Evolutionary conservation across 2,797 vertebrate genomes (phyloP), one percentile per base, ranked within the genome.

Genomic region (Acrossocheilus fasciatus): DNA sequence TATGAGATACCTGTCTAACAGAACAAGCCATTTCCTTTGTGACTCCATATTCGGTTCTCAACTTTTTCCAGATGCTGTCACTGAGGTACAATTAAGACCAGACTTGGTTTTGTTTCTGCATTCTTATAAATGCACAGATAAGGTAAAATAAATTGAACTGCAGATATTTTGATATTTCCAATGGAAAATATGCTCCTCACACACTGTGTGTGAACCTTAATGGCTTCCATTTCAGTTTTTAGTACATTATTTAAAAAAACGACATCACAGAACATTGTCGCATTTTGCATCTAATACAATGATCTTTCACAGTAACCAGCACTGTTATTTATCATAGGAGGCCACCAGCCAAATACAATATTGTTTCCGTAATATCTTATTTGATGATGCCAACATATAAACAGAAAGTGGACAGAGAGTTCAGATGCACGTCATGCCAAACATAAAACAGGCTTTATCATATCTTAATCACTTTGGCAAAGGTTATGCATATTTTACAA

Each of bases 31-130:
- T 50, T 78, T 15, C 26, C 26, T 30, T 70, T 30, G 66, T 70
- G 83, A 85, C 83, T 23, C 9, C 4, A 64, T 11, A 81, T 70
- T 81, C 54, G 73, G 20, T 15, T 72, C 41, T 73, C 41, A 73
- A 73, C 5, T 4, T 15, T 72, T 39, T 50, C 6, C 41, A 45
- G 47, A 72, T 20, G 14, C 54, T 86, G 69, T 36, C 14, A 6
- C 34, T 69, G 4, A 57, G 39, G 36, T 45, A 52, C 54, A 66
- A 81, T 73, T 62, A 78, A 70, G 23, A 7, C 59, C 17, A 45
- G 36, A n/a, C 45, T 26, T 52, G 64, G 30, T 4, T 68, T 69
- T 45, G 41, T 26, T 20, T 64, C 10, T 47, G 78, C 41, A 47
- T 26, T 23, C 43, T 30, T 72, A 36, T 39, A 54, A 52, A 26